A percentile compares a stretch with the other conserved stretches of the same genome.
Conservation (phyloP, 2,797 vertebrate genomes). For the Rhinella marina region DNA sequence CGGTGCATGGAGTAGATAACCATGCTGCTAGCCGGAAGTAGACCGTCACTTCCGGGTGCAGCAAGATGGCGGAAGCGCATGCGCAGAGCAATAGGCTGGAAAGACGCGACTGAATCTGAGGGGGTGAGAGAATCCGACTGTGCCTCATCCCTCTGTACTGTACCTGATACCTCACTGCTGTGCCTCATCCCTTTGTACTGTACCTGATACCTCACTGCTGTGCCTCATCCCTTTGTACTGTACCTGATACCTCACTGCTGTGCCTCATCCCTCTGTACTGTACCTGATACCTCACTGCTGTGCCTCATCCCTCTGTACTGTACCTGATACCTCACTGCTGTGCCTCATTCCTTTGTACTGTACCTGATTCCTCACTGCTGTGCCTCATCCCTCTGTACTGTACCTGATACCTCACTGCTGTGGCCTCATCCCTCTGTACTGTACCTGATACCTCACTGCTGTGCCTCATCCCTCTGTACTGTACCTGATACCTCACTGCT, state of each 20-base stretch:
- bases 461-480: not conserved
- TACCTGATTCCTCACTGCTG: not conserved
- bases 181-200: not conserved
- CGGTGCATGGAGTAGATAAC: no score
- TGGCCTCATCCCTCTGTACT: not conserved
- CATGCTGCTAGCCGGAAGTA: no score
- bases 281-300: not conserved
- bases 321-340: not conserved
- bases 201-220: not conserved
- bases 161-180: not conserved
- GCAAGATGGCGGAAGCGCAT: conserved; percentile 27
- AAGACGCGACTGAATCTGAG: not conserved
- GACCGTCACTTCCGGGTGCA: conserved; percentile 42
- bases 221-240: not conserved
- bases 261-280: not conserved
- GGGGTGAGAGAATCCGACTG: not conserved
- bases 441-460: not conserved
- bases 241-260: not conserved
- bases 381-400: not conserved
- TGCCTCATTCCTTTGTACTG: not conserved
- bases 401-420: not conserved
- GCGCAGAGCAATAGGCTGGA: not conserved
- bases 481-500: not conserved
- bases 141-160: not conserved
- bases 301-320: not conserved